Conservation (phyloP, 2,797 vertebrate species). For the Pteronotus mesoamericanus region DNA sequence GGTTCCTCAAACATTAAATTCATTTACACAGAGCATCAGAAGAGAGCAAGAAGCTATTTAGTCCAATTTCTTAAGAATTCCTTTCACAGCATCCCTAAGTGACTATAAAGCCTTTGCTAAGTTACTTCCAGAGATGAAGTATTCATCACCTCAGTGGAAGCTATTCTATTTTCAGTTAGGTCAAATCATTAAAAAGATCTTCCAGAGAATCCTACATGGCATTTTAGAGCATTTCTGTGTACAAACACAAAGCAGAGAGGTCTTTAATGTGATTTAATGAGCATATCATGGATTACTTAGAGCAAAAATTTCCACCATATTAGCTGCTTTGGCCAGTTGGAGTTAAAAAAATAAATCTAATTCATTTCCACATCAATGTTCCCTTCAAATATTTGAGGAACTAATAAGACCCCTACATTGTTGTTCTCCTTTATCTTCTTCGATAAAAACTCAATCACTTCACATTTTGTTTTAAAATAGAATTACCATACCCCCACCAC, state of each 20-base stretch:
- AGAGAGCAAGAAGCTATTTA: conserved; percentile 9
- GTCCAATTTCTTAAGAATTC: background rate
- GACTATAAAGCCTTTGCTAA: background rate
- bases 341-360: background rate
- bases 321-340: background rate
- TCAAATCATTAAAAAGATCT: background rate
- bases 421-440: background rate
- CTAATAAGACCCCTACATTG: background rate
- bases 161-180: background rate
- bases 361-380: background rate
- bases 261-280: background rate
- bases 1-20: background rate
- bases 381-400: background rate
- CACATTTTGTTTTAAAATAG: background rate
- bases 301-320: background rate
- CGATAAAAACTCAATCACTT: background rate
- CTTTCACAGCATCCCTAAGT: background rate
- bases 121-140: background rate
- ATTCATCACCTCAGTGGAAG: background rate
- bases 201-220: background rate
- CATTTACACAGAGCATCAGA: background rate
- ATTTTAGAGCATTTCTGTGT: background rate
- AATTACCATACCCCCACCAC: background rate
- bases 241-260: background rate
- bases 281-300: background rate